Evolutionary conservation across 2,888 invertebrate species (phyloP).

Genomic region (Ophion obscuratus): DNA sequence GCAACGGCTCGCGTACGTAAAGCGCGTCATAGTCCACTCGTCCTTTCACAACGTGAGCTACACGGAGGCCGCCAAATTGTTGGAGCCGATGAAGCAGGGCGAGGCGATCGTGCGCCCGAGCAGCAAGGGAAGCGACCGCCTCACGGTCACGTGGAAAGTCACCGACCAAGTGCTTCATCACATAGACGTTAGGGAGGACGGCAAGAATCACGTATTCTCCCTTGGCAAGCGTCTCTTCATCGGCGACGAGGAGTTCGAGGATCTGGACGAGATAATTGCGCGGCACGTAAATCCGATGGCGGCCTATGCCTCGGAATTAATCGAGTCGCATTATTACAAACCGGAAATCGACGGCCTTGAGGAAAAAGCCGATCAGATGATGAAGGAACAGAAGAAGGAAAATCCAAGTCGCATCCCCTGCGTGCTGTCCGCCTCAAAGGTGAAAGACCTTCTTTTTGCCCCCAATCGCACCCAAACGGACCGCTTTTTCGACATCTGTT

Average conservation of each 20-base stretch:
- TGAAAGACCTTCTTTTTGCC: constrained; percentile 65
- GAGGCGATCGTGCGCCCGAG: constrained; percentile 98
- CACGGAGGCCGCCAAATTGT: constrained; percentile 95
- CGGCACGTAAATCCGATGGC: constrained; percentile 99
- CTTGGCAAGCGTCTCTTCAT: constrained; percentile 95
- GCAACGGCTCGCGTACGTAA: constrained; percentile 94
- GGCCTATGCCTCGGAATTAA: constrained; percentile 94
- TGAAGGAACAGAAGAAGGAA: constrained; percentile 95
- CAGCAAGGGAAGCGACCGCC: constrained; percentile 97
- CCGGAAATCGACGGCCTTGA: constrained; percentile 91
- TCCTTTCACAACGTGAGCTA: constrained; percentile 98
- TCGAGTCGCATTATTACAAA: constrained; percentile 96
- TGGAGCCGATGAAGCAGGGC: constrained; percentile 97
- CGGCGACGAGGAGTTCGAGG: constrained; percentile 97
- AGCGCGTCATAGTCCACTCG: constrained; percentile 98
- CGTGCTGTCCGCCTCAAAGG: constrained; percentile 92
- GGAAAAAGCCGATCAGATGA: constrained; percentile 94
- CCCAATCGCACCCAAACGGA: too few species aligned
- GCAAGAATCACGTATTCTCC: constrained; percentile 98
- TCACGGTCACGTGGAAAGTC: constrained; percentile 99
- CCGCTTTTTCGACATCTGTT: constrained; percentile 3
- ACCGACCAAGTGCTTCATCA: constrained; percentile 97
- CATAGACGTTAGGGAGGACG: constrained; percentile 97
- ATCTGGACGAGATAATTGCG: constrained; percentile 99
- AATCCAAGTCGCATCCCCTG: constrained; percentile 96